Evolutionary conservation across 35 echinoderm and acorn worm genomes (phyloP).

Genomic region (Diadema setosum): DNA sequence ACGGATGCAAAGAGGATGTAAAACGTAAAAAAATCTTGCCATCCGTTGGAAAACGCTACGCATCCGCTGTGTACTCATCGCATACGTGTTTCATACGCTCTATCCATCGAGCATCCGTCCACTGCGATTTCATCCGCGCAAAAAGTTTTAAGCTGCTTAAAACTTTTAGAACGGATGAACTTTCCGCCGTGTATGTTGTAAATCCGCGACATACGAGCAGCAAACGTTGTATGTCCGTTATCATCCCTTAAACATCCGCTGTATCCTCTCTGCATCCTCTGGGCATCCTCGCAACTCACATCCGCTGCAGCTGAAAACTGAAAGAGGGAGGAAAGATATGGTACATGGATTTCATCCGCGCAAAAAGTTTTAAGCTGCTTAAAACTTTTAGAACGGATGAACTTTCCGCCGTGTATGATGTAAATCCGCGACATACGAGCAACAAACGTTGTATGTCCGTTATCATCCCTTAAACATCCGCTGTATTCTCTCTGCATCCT

Average conservation of each 20-base stretch:
- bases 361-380: too few species aligned
- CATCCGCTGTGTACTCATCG: not conserved
- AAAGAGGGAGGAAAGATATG: not conserved
- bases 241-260: not conserved
- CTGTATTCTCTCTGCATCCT: slow-evolving; percentile 9
- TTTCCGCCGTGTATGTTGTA: too few species aligned
- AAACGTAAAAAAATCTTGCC: too few species aligned
- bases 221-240: not conserved
- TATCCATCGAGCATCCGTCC: not conserved
- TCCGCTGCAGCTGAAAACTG: not conserved
- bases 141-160: not conserved
- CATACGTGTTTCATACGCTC: not conserved
- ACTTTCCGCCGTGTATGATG: too few species aligned
- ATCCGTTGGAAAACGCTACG: not conserved
- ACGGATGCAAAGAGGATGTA: too few species aligned
- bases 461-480: not conserved
- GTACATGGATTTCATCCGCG: too few species aligned
- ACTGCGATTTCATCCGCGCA: not conserved
- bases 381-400: too few species aligned
- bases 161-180: not conserved
- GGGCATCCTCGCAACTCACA: slow-evolving; percentile 4
- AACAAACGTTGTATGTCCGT: not conserved
- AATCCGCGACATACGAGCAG: not conserved
- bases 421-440: too few species aligned
- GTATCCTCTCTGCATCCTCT: slow-evolving; percentile 5